Evolutionary conservation across 2,888 invertebrate species (phyloP), one percentile per base, ranked within the genome.

Genomic region (Andricus curvator): DNA sequence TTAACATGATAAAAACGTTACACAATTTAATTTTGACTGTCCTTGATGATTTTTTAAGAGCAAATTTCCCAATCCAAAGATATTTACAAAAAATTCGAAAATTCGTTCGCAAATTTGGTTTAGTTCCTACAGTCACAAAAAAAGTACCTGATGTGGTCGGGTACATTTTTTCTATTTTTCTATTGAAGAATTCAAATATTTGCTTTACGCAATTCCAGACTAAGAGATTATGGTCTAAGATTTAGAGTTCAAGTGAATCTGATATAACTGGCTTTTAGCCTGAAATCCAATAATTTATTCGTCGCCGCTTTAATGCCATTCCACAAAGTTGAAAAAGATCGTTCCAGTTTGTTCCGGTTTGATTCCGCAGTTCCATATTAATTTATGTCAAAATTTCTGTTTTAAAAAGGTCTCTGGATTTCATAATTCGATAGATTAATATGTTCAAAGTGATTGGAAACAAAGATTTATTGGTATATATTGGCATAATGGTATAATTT

Each of bases 381-480:
- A 37, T 37, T 62, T 13, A 62, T 15, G 25, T 62, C 25, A 1
- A 62, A 25, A 25, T 62, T 13, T 62, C 13, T 25, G 25, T 20
- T 44, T 67, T 15, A 15, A 44, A 68, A 68, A 44, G 68, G 44
- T 68, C 44, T 48, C 44, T 22, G 15, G 44, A 44, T 68, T 68
- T 68, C 68, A 44, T 68, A 68, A 68, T 68, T 15, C 15, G 44
- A 25, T 68, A 68, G 68, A 44, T 44, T 68, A 68, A 68, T 68
- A 22, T 25, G 22, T 68, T 44, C 8, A n/a, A 41, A 68, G 15
- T 37, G n/a, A 41, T 65, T 11, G 6, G 4, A 15, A 48, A 13
- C n/a, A 8, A 66, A 29, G 44, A 65, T 62, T 13, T 62, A 56
- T 56, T n/a, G 56, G 56, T n/a, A n/a, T 8, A n/a, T 9, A 56